phyloP scores from a whole-genome alignment of 2,888 invertebrate species.

The Clostera curtula region DNA sequence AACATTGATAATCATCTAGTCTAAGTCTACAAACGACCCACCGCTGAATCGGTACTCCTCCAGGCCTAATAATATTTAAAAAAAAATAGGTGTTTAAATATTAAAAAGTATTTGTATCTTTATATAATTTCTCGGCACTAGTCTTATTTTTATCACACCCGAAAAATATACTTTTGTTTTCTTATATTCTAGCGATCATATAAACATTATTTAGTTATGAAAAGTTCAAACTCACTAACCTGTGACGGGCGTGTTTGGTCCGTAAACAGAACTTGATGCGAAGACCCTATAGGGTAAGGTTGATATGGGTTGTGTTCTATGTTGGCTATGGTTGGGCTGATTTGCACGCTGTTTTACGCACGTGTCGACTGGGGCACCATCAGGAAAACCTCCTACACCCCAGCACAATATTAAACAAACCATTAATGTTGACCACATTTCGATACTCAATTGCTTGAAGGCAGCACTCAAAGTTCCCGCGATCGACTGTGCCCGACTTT shows the following conservation, averaged over 20 bases:
- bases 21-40: no score
- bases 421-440: slow-evolving; percentile 44
- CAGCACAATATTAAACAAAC: slow-evolving; percentile 43
- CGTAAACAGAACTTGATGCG: slow-evolving; percentile 78
- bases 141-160: no score
- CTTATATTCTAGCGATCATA: no score
- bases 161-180: no score
- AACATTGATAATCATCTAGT: no score
- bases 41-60: no score
- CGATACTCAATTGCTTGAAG: slow-evolving; percentile 15
- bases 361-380: slow-evolving; percentile 86
- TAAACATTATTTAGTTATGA: background rate
- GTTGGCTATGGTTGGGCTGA: slow-evolving; percentile 85
- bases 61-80: no score
- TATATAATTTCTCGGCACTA: no score
- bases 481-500: slow-evolving; percentile 46
- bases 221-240: slow-evolving; percentile 55
- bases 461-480: slow-evolving; percentile 34
- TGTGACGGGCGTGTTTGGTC: slow-evolving; percentile 81
- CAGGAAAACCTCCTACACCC: slow-evolving; percentile 78
- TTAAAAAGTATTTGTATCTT: no score
- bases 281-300: slow-evolving; percentile 80
- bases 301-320: slow-evolving; percentile 77
- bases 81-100: no score
- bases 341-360: slow-evolving; percentile 85